Evolutionary conservation across 2,113 vertebrate genomes (phyloP).

Genomic region (Ochotona princeps): DNA sequence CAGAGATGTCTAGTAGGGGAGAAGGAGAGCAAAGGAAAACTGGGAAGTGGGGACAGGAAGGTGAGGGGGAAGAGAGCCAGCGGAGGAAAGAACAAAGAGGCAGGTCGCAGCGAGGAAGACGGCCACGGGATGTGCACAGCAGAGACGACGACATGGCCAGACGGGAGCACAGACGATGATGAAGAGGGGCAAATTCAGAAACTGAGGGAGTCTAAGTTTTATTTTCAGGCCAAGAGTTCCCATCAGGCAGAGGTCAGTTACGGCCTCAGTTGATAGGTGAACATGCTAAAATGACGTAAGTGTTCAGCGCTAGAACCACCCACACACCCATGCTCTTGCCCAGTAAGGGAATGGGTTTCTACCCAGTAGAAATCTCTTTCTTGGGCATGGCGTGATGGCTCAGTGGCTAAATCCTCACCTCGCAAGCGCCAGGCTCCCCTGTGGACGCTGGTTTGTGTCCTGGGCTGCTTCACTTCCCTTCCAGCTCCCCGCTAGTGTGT

Average conservation of each 20-base stretch:
- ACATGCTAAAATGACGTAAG: background rate
- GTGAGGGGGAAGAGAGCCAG: background rate
- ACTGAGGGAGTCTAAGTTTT: too few relatives aligned
- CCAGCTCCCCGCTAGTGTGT: too few relatives aligned
- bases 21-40: background rate
- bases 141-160: background rate
- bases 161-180: background rate
- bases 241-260: background rate
- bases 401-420: too few relatives aligned
- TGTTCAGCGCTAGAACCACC: background rate
- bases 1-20: background rate
- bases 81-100: background rate
- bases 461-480: too few relatives aligned
- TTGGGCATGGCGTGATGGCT: too few relatives aligned
- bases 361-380: background rate
- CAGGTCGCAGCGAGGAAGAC: background rate
- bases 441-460: too few relatives aligned
- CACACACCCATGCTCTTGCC: background rate
- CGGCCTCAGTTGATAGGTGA: background rate
- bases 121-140: fast-evolving
- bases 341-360: background rate
- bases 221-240: background rate
- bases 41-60: background rate
- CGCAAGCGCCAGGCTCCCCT: too few relatives aligned
- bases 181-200: background rate